phyloP scores from a whole-genome alignment of 2,113 vertebrate genomes.

The Sylvietta virens region DNA sequence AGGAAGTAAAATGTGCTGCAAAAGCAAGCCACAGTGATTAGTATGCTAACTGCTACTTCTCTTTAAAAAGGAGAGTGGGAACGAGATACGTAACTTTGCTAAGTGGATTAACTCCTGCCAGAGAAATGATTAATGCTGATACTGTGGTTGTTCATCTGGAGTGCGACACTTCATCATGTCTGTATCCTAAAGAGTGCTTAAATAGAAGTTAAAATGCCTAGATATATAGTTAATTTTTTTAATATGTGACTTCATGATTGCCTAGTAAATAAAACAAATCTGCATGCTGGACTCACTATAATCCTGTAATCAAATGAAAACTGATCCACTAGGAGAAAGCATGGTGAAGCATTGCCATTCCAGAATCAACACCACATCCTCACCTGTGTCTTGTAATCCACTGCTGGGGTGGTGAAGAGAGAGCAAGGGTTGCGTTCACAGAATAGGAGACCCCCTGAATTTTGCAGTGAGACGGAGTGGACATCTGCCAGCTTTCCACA shows the following conservation, averaged over 20 bases:
- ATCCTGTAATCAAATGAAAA: neutral
- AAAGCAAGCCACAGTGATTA: constrained; percentile 62
- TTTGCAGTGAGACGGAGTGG: neutral
- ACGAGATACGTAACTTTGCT: constrained; percentile 10
- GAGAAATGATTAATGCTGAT: constrained; percentile 10
- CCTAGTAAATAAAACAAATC: constrained; percentile 21
- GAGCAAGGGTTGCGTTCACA: neutral
- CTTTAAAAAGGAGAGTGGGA: constrained; percentile 64
- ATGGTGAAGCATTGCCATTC: neutral
- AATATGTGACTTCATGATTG: neutral
- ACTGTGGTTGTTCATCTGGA: constrained; percentile 16
- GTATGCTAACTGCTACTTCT: constrained; percentile 60
- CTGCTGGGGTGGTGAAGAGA: neutral
- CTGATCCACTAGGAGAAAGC: neutral
- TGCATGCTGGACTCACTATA: constrained; percentile 46
- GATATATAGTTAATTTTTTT: neutral
- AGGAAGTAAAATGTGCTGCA: constrained; percentile 69
- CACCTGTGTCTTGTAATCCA: neutral
- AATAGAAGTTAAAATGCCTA: constrained; percentile 5
- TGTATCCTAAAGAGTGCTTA: constrained; percentile 28
- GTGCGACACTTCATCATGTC: neutral
- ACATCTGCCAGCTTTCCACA: neutral
- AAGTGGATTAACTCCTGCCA: constrained; percentile 36
- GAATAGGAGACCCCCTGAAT: neutral
- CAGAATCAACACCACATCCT: neutral